These are phyloP conservation scores for Arge pagana DNA, from an alignment of 2,888 invertebrate genomes.

Conservation along the genomic window DNA sequence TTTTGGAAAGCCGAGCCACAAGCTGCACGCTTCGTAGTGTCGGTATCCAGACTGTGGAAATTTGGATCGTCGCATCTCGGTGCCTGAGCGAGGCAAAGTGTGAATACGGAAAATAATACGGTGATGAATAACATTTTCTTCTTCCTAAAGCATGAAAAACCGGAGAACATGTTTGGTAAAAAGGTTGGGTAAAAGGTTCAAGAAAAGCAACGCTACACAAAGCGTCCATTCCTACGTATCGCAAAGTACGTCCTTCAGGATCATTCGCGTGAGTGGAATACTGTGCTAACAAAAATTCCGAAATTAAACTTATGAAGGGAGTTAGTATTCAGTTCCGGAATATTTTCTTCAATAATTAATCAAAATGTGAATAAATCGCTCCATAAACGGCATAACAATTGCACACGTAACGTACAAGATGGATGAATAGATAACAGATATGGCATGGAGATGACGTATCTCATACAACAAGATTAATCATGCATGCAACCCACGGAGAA, in stretches of 20 bases:
- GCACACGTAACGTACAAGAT: neutral
- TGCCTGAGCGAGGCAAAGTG: slow-evolving; percentile 29
- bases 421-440: neutral
- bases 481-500: slow-evolving; percentile 13
- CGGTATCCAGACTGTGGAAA: slow-evolving; percentile 46
- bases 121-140: slow-evolving; percentile 35
- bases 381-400: too few species aligned
- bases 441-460: slow-evolving; percentile 10
- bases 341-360: too few species aligned
- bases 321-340: too few species aligned
- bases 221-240: slow-evolving; percentile 6
- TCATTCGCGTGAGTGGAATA: neutral
- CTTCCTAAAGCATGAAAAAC: slow-evolving; percentile 20
- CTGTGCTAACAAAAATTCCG: neutral
- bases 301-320: neutral
- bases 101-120: slow-evolving; percentile 24
- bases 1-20: slow-evolving; percentile 60
- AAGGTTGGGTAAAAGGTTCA: too few species aligned
- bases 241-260: neutral
- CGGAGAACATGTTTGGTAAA: neutral
- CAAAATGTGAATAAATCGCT: too few species aligned
- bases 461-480: slow-evolving; percentile 2
- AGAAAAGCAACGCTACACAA: too few species aligned
- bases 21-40: slow-evolving; percentile 34
- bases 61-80: slow-evolving; percentile 41